phyloP scores from a whole-genome alignment of 2,113 vertebrate species.

The Columba livia region DNA sequence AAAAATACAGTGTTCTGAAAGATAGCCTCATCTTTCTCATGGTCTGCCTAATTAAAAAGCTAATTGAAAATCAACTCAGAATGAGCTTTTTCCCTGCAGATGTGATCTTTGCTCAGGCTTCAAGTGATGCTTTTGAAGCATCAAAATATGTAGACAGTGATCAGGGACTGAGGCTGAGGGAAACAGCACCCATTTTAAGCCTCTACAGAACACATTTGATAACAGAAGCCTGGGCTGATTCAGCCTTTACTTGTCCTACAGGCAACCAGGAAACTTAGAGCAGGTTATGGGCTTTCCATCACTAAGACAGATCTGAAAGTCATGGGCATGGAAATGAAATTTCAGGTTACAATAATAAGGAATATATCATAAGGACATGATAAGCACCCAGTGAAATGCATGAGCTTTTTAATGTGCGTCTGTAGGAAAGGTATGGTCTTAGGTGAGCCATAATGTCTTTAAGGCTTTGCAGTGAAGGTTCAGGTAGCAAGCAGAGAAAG shows the following conservation, averaged over 20 bases:
- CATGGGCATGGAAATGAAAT: constrained; percentile 15
- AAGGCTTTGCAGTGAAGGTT: not conserved
- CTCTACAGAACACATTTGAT: not conserved
- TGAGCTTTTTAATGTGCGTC: not conserved
- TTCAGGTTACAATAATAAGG: constrained; percentile 17
- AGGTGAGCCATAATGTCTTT: not conserved
- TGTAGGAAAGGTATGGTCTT: not conserved
- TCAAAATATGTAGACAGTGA: not conserved
- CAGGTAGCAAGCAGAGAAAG: not conserved
- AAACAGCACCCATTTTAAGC: not conserved
- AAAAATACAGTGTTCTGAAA: not conserved
- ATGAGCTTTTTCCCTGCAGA: not conserved
- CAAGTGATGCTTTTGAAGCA: not conserved
- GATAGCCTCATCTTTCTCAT: not conserved
- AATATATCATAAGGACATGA: not conserved
- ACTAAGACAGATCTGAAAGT: not conserved
- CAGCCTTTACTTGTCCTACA: not conserved
- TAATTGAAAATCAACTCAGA: constrained; percentile 1
- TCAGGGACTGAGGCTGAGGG: not conserved
- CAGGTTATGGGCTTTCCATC: not conserved
- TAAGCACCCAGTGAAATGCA: not conserved
- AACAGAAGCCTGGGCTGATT: not conserved
- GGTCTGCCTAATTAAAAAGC: not conserved
- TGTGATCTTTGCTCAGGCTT: not conserved
- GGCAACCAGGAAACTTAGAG: not conserved